These are phyloP conservation scores for Drosophila tristis DNA, from an alignment of 1,140 invertebrate species.

Conservation along the genomic window DNA sequence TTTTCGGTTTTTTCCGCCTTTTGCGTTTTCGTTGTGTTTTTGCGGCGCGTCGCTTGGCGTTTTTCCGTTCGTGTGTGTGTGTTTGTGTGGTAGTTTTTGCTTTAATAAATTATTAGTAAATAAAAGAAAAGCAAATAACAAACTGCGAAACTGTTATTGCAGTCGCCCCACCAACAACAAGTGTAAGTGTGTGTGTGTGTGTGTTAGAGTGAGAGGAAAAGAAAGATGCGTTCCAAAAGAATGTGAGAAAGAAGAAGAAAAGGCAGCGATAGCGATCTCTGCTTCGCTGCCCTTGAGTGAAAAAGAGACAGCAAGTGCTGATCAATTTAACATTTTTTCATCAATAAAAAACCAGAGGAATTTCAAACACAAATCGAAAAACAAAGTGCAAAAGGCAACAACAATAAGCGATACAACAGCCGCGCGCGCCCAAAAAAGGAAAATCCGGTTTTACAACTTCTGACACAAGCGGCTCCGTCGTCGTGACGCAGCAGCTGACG, in stretches of 20 bases:
- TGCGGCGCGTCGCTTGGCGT: slow-evolving; percentile 33
- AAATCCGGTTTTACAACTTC: slow-evolving; percentile 83
- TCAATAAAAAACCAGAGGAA: slow-evolving; percentile 50
- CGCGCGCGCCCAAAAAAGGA: slow-evolving; percentile 69
- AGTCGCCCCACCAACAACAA: slow-evolving; percentile 29
- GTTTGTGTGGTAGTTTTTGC: slow-evolving; percentile 37
- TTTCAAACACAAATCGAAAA: slow-evolving; percentile 60
- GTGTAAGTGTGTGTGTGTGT: slow-evolving; percentile 48
- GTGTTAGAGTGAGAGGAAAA: slow-evolving; percentile 12
- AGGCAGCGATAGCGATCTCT: slow-evolving; percentile 31
- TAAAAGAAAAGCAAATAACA: slow-evolving; percentile 36
- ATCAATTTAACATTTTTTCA: slow-evolving; percentile 27
- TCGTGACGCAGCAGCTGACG: slow-evolving; percentile 18
- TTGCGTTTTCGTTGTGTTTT: slow-evolving; percentile 33
- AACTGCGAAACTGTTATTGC: slow-evolving; percentile 39
- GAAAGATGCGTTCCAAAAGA: slow-evolving; percentile 35
- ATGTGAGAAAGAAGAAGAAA: slow-evolving; percentile 31
- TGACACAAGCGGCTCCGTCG: slow-evolving; percentile 21
- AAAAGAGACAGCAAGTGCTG: slow-evolving; percentile 25
- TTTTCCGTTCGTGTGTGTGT: slow-evolving; percentile 1
- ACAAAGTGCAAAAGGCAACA: slow-evolving; percentile 80
- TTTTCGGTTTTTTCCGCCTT: slow-evolving; percentile 24
- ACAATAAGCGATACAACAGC: slow-evolving; percentile 42
- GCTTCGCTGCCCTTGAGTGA: slow-evolving; percentile 14
- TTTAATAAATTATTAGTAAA: slow-evolving; percentile 68